Evolutionary conservation across 2,113 vertebrate genomes (phyloP), one percentile per base, ranked within the genome.

Genomic region (Xiphias gladius): DNA sequence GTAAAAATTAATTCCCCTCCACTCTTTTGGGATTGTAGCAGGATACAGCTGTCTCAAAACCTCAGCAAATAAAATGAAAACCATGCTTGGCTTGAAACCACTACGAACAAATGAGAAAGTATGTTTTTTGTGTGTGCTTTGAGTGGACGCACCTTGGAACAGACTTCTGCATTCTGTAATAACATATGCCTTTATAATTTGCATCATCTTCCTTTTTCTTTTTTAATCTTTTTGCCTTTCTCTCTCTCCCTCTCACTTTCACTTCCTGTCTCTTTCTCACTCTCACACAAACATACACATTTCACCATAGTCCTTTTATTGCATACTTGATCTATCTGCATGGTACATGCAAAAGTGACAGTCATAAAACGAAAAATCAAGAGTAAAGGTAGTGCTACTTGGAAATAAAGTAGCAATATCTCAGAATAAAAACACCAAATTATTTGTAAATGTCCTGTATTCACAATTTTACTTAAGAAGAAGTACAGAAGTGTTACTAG

Each of bases 161-260:
- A 67, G 26, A 68, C 46, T 52, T 32, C n/a, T 68, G 17, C 22
- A 48, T 12, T 71, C n/a, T 71, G n/a, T n/a, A n/a, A 32, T 37
- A 71, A 55, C 24, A 3, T 26, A 11, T 19, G 5, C 46, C 19
- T 57, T 58, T 58, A 58, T 59, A 20, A 43, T 41, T 17, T 19
- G 16, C 13, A 28, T 35, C 0, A 2, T 20, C 9, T 41, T 2
- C 24, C 26, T 50, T 43, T 50, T 50, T 50, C 62, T 59, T 48
- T 48, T 61, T 73, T 58, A 10, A 72, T 73, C 16, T 17, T 48
- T 46, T 8, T 28, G 35, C 14, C 10, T 43, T 58, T 46, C 14
- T 46, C 43, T 43, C 11, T 28, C 10, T 39, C 46, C 65, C 37
- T 37, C 16, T 55, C 32, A 26, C 10, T 39, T n/a, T 52, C n/a